Conservation (phyloP, 2,113 vertebrate species). For the Grallaria varia region DNA sequence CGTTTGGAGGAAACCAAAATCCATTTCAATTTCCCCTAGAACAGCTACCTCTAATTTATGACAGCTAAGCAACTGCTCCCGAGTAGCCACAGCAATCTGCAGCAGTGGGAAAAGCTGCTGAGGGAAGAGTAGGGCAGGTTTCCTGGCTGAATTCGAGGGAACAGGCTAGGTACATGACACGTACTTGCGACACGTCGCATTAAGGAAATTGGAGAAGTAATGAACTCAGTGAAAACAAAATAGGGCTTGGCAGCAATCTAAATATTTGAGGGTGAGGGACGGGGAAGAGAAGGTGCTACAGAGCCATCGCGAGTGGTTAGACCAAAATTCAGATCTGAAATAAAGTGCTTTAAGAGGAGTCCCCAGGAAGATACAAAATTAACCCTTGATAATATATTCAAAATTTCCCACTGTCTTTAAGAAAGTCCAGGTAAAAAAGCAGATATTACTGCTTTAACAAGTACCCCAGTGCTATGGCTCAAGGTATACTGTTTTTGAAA, state of each 20-base stretch:
- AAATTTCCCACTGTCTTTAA: background rate
- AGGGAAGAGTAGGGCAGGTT: background rate
- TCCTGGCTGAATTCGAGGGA: background rate
- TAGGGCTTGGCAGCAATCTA: background rate
- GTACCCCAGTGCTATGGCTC: background rate
- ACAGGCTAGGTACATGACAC: background rate
- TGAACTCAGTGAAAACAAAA: background rate
- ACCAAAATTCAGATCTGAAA: background rate
- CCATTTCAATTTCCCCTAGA: background rate
- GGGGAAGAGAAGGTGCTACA: background rate
- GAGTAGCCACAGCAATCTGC: background rate
- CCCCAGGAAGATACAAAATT: background rate
- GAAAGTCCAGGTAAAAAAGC: background rate
- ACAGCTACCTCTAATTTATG: background rate
- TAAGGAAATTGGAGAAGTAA: background rate
- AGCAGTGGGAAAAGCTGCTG: background rate
- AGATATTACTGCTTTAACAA: background rate
- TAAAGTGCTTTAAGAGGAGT: background rate
- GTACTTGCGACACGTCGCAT: rapidly evolving
- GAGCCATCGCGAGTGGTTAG: background rate
- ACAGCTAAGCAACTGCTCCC: background rate
- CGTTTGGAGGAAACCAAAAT: background rate
- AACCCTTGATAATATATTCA: background rate
- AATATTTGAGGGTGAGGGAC: background rate
- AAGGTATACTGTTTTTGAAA: background rate